Conservation (phyloP, 1,140 invertebrate genomes). For the Phocides pigmalion region DNA sequence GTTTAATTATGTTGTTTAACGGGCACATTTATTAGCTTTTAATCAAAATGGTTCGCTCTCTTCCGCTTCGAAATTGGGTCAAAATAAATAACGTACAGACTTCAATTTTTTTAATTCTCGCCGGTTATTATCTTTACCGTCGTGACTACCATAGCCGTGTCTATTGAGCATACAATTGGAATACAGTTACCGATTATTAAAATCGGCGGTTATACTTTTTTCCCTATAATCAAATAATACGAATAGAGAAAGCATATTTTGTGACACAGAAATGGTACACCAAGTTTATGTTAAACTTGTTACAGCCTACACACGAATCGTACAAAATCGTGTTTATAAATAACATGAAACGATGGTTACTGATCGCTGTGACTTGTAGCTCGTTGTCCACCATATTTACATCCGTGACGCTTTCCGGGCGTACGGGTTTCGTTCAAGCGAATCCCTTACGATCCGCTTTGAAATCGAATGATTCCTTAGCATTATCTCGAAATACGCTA, state of each 20-base stretch:
- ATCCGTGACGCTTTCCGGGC: conserved; percentile 36
- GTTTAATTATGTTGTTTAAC: not conserved
- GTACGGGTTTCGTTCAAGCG: conserved; percentile 43
- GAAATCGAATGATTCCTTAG: conserved; percentile 39
- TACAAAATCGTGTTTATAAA: not conserved
- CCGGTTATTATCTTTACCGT: not conserved
- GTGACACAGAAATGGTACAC: not conserved
- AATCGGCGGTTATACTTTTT: not conserved
- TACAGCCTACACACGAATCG: not conserved
- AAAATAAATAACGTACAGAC: not conserved
- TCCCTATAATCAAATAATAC: not conserved
- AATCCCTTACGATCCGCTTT: conserved; percentile 40
- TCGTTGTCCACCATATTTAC: conserved; percentile 28
- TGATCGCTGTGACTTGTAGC: conserved; percentile 7
- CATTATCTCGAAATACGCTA: conserved; percentile 24
- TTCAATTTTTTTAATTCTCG: not conserved
- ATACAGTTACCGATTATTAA: not conserved
- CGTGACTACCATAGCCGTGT: too few species aligned
- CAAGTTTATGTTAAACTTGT: too few species aligned
- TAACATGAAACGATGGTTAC: not conserved
- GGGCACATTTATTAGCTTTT: not conserved
- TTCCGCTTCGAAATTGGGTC: not conserved
- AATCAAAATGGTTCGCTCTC: not conserved
- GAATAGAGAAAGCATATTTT: not conserved
- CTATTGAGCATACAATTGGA: not conserved